These are phyloP conservation scores for Unio pictorum DNA, from an alignment of 2,888 invertebrate species.

Conservation along the genomic window DNA sequence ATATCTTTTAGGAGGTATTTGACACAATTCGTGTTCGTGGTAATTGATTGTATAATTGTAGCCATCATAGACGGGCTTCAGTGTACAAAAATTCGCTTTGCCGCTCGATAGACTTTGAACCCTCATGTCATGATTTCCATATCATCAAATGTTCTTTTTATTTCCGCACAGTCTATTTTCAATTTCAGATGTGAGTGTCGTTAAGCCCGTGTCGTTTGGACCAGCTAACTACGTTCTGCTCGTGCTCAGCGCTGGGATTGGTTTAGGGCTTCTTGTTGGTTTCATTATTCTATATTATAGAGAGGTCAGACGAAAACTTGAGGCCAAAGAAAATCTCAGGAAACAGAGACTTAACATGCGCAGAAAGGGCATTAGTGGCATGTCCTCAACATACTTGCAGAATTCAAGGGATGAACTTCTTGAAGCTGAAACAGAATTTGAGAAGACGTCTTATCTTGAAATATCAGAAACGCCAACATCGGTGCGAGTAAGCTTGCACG, in stretches of 20 bases:
- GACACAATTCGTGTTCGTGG: too few species aligned
- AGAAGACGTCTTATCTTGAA: constrained; percentile 35
- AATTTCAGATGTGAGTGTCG: constrained; percentile 31
- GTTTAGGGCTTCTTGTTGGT: constrained; percentile 24
- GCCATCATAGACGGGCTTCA: too few species aligned
- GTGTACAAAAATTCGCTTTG: too few species aligned
- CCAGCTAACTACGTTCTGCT: constrained; percentile 31
- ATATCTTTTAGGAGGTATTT: too few species aligned
- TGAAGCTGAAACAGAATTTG: constrained; percentile 20
- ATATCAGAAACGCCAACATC: constrained; percentile 42
- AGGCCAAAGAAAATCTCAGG: constrained; percentile 17
- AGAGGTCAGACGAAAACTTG: constrained; percentile 20
- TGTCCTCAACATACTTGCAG: not conserved
- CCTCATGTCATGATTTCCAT: too few species aligned
- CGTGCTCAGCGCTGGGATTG: constrained; percentile 25
- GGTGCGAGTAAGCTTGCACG: constrained; percentile 28
- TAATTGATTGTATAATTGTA: too few species aligned
- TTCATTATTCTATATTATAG: constrained; percentile 22
- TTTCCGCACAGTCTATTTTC: not conserved
- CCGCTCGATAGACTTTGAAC: too few species aligned
- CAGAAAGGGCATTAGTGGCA: constrained; percentile 39
- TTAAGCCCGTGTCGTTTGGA: constrained; percentile 26
- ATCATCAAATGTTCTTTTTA: not conserved
- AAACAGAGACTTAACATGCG: constrained; percentile 34
- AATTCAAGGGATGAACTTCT: not conserved